Evolutionary conservation across 2,888 invertebrate species (phyloP).

Genomic region (Omphaloscelis lunosa): DNA sequence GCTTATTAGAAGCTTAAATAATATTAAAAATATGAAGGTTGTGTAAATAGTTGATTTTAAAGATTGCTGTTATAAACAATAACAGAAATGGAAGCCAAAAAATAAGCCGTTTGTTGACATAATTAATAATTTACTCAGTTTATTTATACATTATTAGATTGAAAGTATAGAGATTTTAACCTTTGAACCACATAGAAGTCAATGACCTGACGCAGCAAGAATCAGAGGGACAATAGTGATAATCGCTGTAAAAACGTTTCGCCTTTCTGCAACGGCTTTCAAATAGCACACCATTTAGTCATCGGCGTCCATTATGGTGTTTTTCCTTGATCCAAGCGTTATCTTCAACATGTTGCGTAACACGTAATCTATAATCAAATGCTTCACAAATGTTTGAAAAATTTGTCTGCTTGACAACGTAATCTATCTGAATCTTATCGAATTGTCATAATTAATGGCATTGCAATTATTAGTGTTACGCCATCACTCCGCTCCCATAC

Average conservation of each 20-base stretch:
- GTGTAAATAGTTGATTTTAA: neutral
- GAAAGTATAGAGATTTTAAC: neutral
- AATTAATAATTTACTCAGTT: too few relatives aligned
- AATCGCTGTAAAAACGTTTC: neutral
- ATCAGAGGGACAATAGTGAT: neutral
- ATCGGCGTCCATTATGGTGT: too few relatives aligned
- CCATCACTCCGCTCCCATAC: neutral
- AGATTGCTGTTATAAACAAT: neutral
- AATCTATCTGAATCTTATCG: neutral
- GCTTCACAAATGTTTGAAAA: neutral
- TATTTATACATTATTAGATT: neutral
- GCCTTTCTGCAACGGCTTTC: neutral
- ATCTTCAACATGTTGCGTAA: too few relatives aligned
- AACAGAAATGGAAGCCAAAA: neutral
- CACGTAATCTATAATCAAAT: too few relatives aligned
- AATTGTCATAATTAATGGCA: neutral
- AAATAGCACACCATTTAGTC: neutral
- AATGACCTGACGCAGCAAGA: neutral
- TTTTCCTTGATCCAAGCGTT: too few relatives aligned
- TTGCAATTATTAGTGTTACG: neutral
- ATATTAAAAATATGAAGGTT: neutral
- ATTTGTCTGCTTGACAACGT: neutral
- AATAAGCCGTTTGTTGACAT: neutral
- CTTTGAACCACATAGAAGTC: neutral
- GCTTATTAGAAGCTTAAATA: neutral